Base-by-base conservation (phyloP, 2,113 vertebrate genomes). In the Calonectris borealis region DNA sequence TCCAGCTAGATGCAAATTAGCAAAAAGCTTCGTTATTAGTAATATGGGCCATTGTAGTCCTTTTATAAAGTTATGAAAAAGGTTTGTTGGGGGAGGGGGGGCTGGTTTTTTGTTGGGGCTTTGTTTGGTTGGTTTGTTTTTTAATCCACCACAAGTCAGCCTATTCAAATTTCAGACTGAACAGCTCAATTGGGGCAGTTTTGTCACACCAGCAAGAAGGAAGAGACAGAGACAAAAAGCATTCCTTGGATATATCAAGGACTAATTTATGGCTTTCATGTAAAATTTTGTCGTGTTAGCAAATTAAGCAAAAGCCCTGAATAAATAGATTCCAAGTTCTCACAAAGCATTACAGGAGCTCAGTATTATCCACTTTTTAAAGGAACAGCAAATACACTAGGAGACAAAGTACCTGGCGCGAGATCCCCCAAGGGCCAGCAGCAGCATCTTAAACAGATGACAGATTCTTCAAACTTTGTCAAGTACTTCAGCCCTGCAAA, bases 231-330 rank as follows among this genome's bases (percentile, higher is more conserved):
- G 22, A 65, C 58, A 87, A 89, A 85, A 90, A 48, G 22, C 24
- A 85, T 62, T 83, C 51, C 71, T 92, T 71, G 82, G 82, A 72
- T 29, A 65, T 9, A 54, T 69, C 58, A 73, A 91, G 85, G 54
- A 81, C 86, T 91, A 57, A 90, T 85, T 94, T 86, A 38, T 60
- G 38, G 42, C 79, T 93, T 92, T 75, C 42, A 34, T 20, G 51
- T 25, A 81, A 86, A 86, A 90, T 80, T 88, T 66, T 70, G 62
- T 85, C 0, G 0, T 1, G 8, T 78, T 90, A 93, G 82, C 77
- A 91, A 93, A 93, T 94, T 88, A 92, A 88, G 61, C 51, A 88
- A 93, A 95, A 93, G 42, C 42, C 51, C 48, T 51, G 46, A 88
- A 95, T 77, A 93, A 88, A 88, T 3, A 94, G 25, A 91, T 73